A percentile compares a stretch with the other conserved stretches of the same genome.
These are phyloP conservation scores for Mantis religiosa DNA, from an alignment of 2,888 invertebrate genomes.

Conservation along the genomic window DNA sequence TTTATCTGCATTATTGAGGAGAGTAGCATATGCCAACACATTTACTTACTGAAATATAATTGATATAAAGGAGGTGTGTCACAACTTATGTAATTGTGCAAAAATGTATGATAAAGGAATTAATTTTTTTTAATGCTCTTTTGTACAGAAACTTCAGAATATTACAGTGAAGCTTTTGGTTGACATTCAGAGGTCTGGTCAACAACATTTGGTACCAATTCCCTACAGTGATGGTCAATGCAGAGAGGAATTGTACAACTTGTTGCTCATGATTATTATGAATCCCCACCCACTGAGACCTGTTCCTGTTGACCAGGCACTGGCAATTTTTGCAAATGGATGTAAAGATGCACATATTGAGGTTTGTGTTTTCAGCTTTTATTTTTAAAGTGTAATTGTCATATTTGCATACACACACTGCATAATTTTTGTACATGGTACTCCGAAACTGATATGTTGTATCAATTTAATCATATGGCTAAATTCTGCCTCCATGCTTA, in stretches of 20 bases:
- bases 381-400: background rate
- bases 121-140: background rate
- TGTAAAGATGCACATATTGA: background rate
- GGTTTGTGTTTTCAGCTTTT: background rate
- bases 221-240: slow-evolving; percentile 22
- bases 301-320: slow-evolving; percentile 25
- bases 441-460: too few species aligned
- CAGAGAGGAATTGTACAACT: slow-evolving; percentile 24
- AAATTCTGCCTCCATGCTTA: too few species aligned
- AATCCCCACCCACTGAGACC: slow-evolving; percentile 26
- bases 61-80: background rate
- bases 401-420: too few species aligned
- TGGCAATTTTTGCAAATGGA: slow-evolving; percentile 21
- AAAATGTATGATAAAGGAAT: too few species aligned
- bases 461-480: too few species aligned
- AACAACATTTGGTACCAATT: slow-evolving; percentile 1
- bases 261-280: slow-evolving; percentile 20
- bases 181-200: slow-evolving; percentile 11
- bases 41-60: background rate
- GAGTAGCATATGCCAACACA: too few species aligned
- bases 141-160: slow-evolving; percentile 24
- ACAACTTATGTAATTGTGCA: too few species aligned
- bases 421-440: too few species aligned
- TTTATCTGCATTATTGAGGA: too few species aligned
- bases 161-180: background rate